Conservation (phyloP, 2,888 invertebrate genomes). For the Agrotis clavis region DNA sequence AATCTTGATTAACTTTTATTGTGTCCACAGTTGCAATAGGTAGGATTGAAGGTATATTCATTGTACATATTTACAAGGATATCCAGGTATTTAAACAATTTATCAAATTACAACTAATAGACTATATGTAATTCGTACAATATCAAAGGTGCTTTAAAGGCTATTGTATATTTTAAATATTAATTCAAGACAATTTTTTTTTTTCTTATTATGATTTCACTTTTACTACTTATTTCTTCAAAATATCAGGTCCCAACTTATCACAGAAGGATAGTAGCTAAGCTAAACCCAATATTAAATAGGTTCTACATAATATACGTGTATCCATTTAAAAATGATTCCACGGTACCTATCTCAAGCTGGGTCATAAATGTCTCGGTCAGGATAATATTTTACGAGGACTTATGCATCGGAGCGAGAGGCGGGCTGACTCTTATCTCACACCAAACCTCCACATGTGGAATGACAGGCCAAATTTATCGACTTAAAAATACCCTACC, state of each 20-base stretch:
- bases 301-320: constrained; percentile 55
- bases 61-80: no score
- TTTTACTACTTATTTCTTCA: no score
- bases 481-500: constrained; percentile 88
- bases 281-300: constrained; percentile 3
- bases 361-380: constrained; percentile 86
- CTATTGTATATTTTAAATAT: no score
- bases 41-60: no score
- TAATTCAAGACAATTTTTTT: no score
- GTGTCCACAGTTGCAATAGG: background rate
- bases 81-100: no score
- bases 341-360: constrained; percentile 86
- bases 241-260: no score
- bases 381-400: constrained; percentile 90
- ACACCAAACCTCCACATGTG: constrained; percentile 84
- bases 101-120: no score
- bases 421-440: constrained; percentile 86
- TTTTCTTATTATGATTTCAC: no score
- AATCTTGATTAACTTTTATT: constrained; percentile 48
- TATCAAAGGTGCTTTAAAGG: no score
- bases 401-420: constrained; percentile 78
- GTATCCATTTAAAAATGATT: constrained; percentile 79
- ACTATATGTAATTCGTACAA: no score
- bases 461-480: constrained; percentile 89
- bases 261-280: no score